A percentile compares a stretch with the other conserved stretches of the same genome.
These are phyloP conservation scores for Pterostichus niger DNA, from an alignment of 2,888 invertebrate species.

Conservation along the genomic window DNA sequence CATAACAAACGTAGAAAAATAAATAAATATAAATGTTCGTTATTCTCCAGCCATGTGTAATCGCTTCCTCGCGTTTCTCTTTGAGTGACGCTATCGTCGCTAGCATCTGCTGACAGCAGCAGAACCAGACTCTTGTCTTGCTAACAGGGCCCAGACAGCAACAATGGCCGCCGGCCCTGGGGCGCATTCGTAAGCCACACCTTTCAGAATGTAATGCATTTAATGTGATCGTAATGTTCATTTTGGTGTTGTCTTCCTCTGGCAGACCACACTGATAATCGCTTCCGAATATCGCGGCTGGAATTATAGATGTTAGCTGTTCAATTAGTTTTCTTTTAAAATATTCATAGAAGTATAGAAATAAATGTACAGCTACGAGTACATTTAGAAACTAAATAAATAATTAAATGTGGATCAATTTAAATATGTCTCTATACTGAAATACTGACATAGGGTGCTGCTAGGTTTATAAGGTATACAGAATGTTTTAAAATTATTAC, in stretches of 20 bases:
- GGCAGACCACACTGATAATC: background rate
- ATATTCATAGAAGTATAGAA: no score
- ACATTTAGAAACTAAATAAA: no score
- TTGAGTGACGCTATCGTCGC: constrained; percentile 52
- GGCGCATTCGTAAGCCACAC: constrained; percentile 74
- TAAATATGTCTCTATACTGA: no score
- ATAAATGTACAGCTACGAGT: no score
- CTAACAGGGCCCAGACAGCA: constrained; percentile 71
- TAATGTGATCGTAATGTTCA: constrained; percentile 69
- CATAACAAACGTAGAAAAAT: constrained; percentile 68
- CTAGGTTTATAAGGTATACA: no score
- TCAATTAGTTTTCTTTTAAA: background rate
- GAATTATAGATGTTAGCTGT: background rate
- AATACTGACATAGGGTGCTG: no score
- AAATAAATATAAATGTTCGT: constrained; percentile 65
- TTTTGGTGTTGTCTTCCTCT: no score
- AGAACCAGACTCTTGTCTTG: background rate
- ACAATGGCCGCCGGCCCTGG: constrained; percentile 69
- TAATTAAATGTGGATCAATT: no score
- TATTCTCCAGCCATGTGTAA: background rate
- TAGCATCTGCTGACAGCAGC: constrained; percentile 42
- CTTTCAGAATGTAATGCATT: constrained; percentile 74
- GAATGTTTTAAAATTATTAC: no score
- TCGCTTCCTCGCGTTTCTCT: constrained; percentile 4
- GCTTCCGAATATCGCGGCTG: constrained; percentile 2